Conservation (phyloP, 2,113 vertebrate species). For the cattle (Bos taurus) region DNA sequence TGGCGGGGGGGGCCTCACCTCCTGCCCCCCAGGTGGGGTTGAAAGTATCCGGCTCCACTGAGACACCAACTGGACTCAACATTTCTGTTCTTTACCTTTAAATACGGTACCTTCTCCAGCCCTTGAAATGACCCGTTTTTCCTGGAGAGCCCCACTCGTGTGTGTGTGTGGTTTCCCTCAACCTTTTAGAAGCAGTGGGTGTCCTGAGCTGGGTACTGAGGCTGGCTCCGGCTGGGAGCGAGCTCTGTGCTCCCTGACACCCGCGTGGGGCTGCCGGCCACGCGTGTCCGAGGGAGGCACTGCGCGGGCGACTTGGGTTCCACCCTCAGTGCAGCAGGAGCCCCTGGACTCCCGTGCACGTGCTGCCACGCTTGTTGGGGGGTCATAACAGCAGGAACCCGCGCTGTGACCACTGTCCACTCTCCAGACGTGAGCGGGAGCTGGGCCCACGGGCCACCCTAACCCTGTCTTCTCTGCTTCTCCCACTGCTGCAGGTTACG, state of each 20-base stretch:
- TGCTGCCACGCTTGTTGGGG: accelerated
- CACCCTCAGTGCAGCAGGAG: background rate
- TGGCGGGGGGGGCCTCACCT: background rate
- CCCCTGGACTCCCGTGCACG: background rate
- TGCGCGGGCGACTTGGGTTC: background rate
- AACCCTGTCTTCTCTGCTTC: background rate
- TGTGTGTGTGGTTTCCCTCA: background rate
- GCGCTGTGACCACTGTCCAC: accelerated
- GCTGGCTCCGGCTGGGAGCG: background rate
- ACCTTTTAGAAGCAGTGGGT: background rate
- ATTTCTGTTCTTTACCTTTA: background rate
- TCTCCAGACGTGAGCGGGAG: background rate
- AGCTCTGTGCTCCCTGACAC: background rate
- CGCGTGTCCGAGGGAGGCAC: background rate
- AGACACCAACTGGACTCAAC: background rate
- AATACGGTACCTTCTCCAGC: background rate
- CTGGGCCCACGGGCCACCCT: background rate
- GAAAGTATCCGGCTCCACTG: background rate
- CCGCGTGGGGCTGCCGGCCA: accelerated
- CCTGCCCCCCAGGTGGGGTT: background rate
- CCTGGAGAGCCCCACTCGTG: background rate
- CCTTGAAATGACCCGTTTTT: background rate
- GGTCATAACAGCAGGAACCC: background rate
- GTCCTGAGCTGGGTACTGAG: background rate
- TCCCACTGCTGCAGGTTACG: slow-evolving; percentile 83